Evolutionary conservation across 2,797 vertebrate genomes (phyloP).

Genomic region (Ceryle rudis): DNA sequence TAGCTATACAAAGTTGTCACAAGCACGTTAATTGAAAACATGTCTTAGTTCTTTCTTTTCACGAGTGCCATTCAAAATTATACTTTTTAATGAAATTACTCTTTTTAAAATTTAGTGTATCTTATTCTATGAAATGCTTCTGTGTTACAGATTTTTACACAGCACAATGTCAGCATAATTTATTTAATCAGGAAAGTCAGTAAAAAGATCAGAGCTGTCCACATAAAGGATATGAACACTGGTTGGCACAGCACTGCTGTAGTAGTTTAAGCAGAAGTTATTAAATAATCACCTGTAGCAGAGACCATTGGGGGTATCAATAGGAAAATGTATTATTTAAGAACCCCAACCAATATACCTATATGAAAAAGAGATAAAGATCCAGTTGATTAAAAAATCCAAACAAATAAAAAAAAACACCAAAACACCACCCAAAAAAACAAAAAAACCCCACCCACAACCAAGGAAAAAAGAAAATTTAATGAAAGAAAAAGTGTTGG

Average conservation of each 20-base stretch:
- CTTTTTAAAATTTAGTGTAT: background rate
- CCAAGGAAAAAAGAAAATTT: background rate
- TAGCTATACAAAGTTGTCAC: background rate
- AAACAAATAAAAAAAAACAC: background rate
- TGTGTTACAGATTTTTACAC: background rate
- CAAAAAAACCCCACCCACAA: no score
- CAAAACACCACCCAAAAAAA: no score
- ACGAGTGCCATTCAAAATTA: background rate
- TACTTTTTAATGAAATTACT: background rate
- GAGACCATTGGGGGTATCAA: constrained; percentile 27
- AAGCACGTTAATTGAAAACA: background rate
- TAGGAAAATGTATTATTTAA: constrained; percentile 48
- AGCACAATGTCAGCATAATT: background rate
- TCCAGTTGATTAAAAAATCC: background rate
- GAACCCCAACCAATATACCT: background rate
- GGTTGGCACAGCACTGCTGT: background rate
- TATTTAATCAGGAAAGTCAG: background rate
- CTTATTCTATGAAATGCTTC: background rate
- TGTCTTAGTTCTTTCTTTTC: background rate
- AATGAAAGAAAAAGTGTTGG: background rate
- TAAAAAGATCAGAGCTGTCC: constrained; percentile 29
- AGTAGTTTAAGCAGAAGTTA: constrained; percentile 44
- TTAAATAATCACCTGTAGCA: constrained; percentile 32
- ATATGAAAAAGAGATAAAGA: constrained; percentile 54
- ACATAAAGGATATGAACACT: constrained; percentile 1